These are phyloP conservation scores for Eretmocerus hayati DNA, from an alignment of 2,888 invertebrate genomes.

Conservation along the genomic window DNA sequence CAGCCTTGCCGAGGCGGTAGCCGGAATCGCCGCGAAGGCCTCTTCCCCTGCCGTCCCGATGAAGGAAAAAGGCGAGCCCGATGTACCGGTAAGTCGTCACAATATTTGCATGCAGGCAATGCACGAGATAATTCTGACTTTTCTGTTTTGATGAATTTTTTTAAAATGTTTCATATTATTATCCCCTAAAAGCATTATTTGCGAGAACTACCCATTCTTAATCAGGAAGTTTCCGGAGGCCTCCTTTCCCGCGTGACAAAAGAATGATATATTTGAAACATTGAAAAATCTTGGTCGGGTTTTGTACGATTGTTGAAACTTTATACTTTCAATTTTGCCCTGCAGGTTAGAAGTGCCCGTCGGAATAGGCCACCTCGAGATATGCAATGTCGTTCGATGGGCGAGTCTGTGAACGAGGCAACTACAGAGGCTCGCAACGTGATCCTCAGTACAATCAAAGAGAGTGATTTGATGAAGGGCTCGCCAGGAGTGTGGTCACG, in stretches of 20 bases:
- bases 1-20: constrained; percentile 7
- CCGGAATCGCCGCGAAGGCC: neutral
- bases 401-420: constrained; percentile 39
- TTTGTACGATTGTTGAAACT: too few relatives aligned
- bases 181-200: neutral
- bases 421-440: constrained; percentile 35
- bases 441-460: constrained; percentile 43
- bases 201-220: neutral
- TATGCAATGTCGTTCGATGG: constrained; percentile 44
- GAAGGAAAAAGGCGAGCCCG: constrained; percentile 40
- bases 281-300: too few relatives aligned
- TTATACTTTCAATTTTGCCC: too few relatives aligned
- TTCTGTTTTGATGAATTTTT: too few relatives aligned
- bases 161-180: neutral
- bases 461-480: constrained; percentile 32
- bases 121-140: neutral
- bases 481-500: constrained; percentile 10
- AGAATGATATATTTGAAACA: too few relatives aligned
- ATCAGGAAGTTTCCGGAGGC: too few relatives aligned
- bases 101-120: too few relatives aligned
- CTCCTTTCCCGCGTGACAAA: too few relatives aligned
- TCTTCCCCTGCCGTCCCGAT: neutral
- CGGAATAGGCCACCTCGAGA: constrained; percentile 42
- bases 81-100: constrained; percentile 38
- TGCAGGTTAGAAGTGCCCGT: constrained; percentile 38